Evolutionary conservation across 2,888 invertebrate genomes (phyloP), one percentile per base, ranked within the genome.

Genomic region (Tipula lateralis): DNA sequence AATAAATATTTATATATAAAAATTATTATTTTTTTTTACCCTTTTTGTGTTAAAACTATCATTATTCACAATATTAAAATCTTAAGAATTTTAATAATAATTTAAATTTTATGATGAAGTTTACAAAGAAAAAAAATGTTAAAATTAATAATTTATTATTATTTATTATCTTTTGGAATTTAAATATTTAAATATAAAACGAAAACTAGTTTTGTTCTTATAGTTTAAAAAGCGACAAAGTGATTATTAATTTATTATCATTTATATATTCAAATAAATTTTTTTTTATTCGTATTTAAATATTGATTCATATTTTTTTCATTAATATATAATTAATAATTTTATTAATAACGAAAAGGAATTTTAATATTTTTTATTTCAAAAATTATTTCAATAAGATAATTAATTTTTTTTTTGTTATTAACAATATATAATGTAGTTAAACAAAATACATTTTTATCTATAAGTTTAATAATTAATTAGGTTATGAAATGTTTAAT

Each of bases 61-160:
- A 66, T 66, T 66, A 66, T 66, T 66, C 66, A 66, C 66, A 66
- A 66, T 24, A 66, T 66, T 66, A 66, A 66, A 66, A 66, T 66
- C 24, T 66, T 24, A 66, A 66, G 66, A 66, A 66, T 66, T 66
- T 66, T 24, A 9, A 66, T 66, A 66, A 66, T 66, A 66, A 66
- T 66, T 66, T 66, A 66, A 66, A 66, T 66, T 66, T 66, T 66
- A 66, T 66, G 66, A 66, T 24, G 66, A 12, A 66, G 66, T 66
- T 24, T 66, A 24, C 9, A 13, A 39, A 9, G 44, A 24, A 24
- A 19, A 19, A 66, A 66, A 66, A 24, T 9, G 9, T 66, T 66
- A 24, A 44, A 39, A 66, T 66, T 66, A 66, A 66, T 66, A 66
- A 66, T 66, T 66, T 66, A 66, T 24, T 66, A 24, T 66, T 66